Conservation (phyloP, 2,113 vertebrate species). For the Caranx melampygus region DNA sequence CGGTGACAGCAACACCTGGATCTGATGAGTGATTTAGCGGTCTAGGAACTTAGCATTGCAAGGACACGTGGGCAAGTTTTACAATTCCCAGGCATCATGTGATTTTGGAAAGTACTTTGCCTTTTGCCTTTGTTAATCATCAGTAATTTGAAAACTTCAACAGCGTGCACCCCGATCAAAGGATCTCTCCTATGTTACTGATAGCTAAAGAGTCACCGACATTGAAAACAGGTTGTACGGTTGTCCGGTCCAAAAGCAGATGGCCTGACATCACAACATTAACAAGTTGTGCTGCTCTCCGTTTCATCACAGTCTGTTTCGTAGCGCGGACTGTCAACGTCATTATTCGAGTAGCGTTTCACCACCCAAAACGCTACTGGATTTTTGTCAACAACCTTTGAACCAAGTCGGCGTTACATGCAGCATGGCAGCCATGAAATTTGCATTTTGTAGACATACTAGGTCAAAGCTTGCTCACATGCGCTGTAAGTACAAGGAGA, state of each 20-base stretch:
- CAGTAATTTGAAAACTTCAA: too few relatives aligned
- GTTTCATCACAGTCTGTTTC: not conserved
- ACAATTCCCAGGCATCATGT: not conserved
- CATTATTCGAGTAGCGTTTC: too few relatives aligned
- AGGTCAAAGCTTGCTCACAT: too few relatives aligned
- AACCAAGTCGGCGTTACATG: too few relatives aligned
- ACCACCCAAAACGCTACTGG: too few relatives aligned
- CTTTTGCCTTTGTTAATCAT: too few relatives aligned
- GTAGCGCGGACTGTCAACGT: not conserved
- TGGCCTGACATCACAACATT: not conserved
- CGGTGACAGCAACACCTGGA: not conserved
- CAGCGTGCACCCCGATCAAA: too few relatives aligned
- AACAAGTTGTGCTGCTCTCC: not conserved
- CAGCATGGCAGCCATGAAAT: too few relatives aligned
- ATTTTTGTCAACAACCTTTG: too few relatives aligned
- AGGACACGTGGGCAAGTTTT: not conserved
- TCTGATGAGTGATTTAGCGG: not conserved
- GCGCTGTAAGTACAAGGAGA: too few relatives aligned
- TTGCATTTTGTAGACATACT: too few relatives aligned
- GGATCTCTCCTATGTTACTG: not conserved
- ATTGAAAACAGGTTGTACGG: not conserved
- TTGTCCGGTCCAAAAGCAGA: not conserved
- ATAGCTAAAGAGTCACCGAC: not conserved
- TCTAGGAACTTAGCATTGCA: not conserved
- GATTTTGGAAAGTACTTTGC: not conserved